These are phyloP conservation scores for Nettapus auritus DNA, from an alignment of 2,113 vertebrate genomes.

Conservation along the genomic window DNA sequence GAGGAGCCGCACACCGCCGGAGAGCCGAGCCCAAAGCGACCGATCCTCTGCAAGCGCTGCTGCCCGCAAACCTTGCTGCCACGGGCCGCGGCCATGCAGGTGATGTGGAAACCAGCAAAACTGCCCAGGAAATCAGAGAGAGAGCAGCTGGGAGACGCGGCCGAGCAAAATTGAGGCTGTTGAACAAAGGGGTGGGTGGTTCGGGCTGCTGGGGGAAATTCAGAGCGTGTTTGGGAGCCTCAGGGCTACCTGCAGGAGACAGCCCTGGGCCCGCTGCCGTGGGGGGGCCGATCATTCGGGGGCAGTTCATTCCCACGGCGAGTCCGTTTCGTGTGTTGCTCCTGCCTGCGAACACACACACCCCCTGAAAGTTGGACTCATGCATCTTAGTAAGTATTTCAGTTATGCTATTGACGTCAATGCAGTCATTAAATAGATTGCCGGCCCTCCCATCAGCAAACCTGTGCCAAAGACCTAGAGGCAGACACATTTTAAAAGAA, in stretches of 20 bases:
- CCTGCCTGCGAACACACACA: constrained; percentile 74
- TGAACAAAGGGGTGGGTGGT: not conserved
- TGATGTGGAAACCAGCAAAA: not conserved
- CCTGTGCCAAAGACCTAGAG: constrained; percentile 88
- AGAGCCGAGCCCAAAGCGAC: not conserved
- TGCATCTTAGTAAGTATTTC: constrained; percentile 96
- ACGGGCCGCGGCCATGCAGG: not conserved
- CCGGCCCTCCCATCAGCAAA: constrained; percentile 86
- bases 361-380: constrained; percentile 85
- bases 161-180: not conserved
- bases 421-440: constrained; percentile 95
- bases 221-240: accelerated
- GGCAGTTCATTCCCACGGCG: constrained; percentile 66
- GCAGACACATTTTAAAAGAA: constrained; percentile 84
- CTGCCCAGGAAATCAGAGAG: not conserved
- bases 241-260: not conserved
- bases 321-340: constrained; percentile 84
- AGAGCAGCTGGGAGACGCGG: not conserved
- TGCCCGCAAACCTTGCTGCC: not conserved
- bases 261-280: not conserved
- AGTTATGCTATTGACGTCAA: constrained; percentile 99
- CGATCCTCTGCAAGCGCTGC: not conserved
- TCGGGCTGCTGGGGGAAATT: not conserved
- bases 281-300: not conserved
- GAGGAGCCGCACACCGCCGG: not conserved